Evolutionary conservation across 2,888 invertebrate genomes (phyloP), one percentile per base, ranked within the genome.

Genomic region (Drosophila suboccidentalis): DNA sequence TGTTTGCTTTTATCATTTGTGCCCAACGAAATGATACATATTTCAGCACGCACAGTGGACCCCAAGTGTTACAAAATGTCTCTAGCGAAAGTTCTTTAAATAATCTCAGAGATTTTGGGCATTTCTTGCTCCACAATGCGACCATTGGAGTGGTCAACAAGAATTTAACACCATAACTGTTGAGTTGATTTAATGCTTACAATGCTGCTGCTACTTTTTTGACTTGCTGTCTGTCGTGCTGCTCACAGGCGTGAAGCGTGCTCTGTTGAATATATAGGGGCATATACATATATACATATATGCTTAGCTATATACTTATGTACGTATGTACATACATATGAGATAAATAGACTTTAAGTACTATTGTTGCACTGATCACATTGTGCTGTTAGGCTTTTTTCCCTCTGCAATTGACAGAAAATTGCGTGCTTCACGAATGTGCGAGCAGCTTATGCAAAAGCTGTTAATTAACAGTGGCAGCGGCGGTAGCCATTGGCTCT

Each of bases 111-210:
- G 44, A 65, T 49, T 60, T 54, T 29, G 39, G 43, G 32, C 26
- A 15, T 17, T 51, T 55, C 34, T 58, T 55, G 50, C 4, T 32
- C 32, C 71, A 75, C 61, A 36, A 60, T 62, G 63, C 76, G 46
- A 50, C 68, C 8, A 38, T n/a, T n/a, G n/a, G 2, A 38, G 36
- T 38, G n/a, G 8, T n/a, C 76, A 71, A 69, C 73, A 66, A 73
- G 63, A 79, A 81, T 66, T 77, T 71, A 79, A 74, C 77, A 63
- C 71, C 67, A 77, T 82, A 73, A 72, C 73, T 68, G 57, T 73
- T 50, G 60, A 49, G 64, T 53, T 43, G 39, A 59, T 54, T 53
- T 58, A 59, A 66, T 66, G 65, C 59, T 66, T 55, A 22, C 50
- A 60, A 53, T 38, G 57, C 44, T n/a, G 39, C 13, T 41, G 43